These are phyloP conservation scores for Uropetala carovei DNA, from an alignment of 2,888 invertebrate species.

Conservation along the genomic window DNA sequence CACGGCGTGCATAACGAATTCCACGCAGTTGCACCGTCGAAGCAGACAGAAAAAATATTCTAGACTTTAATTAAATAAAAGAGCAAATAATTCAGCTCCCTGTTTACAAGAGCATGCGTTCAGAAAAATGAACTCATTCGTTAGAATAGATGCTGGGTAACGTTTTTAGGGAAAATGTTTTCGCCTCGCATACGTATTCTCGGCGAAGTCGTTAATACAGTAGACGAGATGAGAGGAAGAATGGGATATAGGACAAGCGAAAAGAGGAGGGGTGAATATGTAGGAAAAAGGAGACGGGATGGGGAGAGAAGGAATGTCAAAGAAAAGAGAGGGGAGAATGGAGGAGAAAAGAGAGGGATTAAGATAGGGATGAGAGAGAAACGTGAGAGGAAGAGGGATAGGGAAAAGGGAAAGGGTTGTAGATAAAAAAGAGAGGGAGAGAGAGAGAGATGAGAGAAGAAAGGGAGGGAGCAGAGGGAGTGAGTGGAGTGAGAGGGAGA, in stretches of 20 bases:
- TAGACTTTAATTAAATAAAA: background rate
- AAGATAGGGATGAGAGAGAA: background rate
- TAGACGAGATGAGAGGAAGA: background rate
- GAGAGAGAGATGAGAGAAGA: background rate
- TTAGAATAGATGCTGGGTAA: background rate
- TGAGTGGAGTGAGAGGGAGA: background rate
- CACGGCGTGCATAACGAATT: background rate
- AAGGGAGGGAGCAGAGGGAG: background rate
- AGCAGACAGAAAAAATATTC: background rate
- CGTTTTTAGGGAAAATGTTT: background rate
- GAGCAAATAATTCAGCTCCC: background rate
- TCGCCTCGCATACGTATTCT: background rate
- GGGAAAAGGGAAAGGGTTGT: too few species aligned
- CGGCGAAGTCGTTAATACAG: conserved; percentile 6
- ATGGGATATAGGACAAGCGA: background rate
- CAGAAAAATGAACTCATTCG: background rate
- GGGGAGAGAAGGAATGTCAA: too few species aligned
- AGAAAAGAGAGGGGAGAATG: background rate
- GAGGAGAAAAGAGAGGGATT: background rate
- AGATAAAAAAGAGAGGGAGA: background rate
- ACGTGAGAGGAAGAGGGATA: background rate
- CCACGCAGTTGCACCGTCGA: background rate
- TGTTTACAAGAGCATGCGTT: background rate
- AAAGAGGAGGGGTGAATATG: background rate
- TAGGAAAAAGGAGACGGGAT: background rate